phyloP scores from a whole-genome alignment of 2,797 vertebrate genomes.

The Calcarius lapponicus region DNA sequence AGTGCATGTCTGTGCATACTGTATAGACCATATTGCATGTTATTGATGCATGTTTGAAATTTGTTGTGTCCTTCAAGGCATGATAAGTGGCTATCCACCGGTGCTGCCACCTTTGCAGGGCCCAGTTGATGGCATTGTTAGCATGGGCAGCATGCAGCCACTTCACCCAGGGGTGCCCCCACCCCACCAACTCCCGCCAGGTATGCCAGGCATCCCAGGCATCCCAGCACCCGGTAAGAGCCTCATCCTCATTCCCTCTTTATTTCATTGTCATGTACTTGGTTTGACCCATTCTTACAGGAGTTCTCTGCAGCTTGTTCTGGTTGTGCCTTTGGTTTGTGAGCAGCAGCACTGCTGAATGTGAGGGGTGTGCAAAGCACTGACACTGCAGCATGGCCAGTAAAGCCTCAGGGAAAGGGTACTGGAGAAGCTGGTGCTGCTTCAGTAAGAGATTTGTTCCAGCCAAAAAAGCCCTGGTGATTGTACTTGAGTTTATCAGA shows the following conservation, averaged over 20 bases:
- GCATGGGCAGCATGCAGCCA: conserved; percentile 91
- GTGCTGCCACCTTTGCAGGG: conserved; percentile 88
- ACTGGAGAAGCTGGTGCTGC: neutral
- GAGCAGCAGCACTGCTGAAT: conserved; percentile 6
- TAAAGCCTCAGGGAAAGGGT: neutral
- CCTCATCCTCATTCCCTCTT: conserved; percentile 84
- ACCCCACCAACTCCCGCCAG: conserved; percentile 87
- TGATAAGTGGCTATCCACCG: conserved; percentile 90
- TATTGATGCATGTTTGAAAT: conserved; percentile 94
- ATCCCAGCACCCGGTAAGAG: conserved; percentile 92
- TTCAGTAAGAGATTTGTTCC: neutral
- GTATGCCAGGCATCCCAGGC: conserved; percentile 88
- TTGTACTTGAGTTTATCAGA: neutral
- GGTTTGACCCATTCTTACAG: conserved; percentile 78
- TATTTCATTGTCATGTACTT: conserved; percentile 83
- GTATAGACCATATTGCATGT: conserved; percentile 86
- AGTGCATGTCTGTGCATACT: conserved; percentile 78
- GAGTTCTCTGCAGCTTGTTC: conserved; percentile 79
- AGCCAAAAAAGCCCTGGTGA: neutral
- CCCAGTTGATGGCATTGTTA: conserved; percentile 91
- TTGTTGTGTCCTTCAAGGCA: conserved; percentile 93
- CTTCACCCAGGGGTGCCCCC: conserved; percentile 91
- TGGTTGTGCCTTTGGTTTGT: conserved; percentile 10
- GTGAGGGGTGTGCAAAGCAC: neutral
- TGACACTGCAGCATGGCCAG: neutral